Conservation (phyloP, 2,113 vertebrate genomes). For the Corythoichthys haematopterus region DNA sequence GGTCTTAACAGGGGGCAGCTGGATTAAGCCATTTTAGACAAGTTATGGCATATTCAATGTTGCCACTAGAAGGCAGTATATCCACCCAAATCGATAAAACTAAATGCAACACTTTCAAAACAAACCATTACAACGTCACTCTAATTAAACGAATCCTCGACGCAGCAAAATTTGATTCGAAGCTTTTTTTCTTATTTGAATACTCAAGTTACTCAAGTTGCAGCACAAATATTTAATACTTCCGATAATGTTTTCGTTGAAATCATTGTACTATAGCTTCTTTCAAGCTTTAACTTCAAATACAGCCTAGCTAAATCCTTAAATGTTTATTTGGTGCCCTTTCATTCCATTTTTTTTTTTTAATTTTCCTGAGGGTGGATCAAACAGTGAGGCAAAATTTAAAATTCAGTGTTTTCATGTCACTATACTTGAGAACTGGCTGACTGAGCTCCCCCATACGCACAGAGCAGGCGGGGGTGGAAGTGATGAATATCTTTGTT, state of each 20-base stretch:
- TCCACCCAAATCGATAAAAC: too few relatives aligned
- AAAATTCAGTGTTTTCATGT: conserved; percentile 6
- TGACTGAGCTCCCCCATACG: conserved; percentile 38
- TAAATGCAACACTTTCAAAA: too few relatives aligned
- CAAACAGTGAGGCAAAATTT: conserved; percentile 40
- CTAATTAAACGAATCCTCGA: too few relatives aligned
- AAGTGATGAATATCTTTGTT: conserved; percentile 67
- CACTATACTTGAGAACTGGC: conserved; percentile 27
- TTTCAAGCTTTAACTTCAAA: not conserved
- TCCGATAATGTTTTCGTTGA: not conserved
- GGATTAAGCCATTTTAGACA: too few relatives aligned
- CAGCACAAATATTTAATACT: not conserved
- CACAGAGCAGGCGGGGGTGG: conserved; percentile 49
- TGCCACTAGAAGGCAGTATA: too few relatives aligned
- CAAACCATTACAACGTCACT: too few relatives aligned
- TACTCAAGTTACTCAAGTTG: too few relatives aligned
- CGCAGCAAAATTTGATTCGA: too few relatives aligned
- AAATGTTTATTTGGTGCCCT: not conserved
- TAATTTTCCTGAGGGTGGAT: conserved; percentile 23
- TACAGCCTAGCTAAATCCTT: not conserved
- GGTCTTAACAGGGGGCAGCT: too few relatives aligned
- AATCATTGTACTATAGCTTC: not conserved
- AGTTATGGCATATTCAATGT: too few relatives aligned
- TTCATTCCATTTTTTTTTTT: not conserved
- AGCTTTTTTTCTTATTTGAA: too few relatives aligned